Evolutionary conservation across 2,888 invertebrate genomes (phyloP).

Genomic region (Drosophila leonis): DNA sequence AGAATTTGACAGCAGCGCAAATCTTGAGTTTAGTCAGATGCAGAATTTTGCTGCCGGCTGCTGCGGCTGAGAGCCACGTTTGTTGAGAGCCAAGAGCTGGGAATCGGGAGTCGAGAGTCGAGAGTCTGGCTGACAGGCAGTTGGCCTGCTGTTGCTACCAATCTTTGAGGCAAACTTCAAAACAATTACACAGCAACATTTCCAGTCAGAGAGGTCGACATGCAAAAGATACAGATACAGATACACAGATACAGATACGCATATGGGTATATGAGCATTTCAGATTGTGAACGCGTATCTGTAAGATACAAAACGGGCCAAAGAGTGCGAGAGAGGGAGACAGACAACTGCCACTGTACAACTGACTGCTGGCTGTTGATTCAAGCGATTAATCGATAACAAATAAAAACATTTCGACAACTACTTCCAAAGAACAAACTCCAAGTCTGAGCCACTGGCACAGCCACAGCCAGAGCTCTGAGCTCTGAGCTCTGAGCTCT

Average conservation of each 20-base stretch:
- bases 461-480: not conserved
- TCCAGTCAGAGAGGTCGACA: slow-evolving; percentile 45
- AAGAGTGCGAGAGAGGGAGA: slow-evolving; percentile 3
- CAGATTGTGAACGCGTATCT: slow-evolving; percentile 32
- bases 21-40: slow-evolving; percentile 38
- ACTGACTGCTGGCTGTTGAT: slow-evolving; percentile 65
- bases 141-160: slow-evolving; percentile 74
- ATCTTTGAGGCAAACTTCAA: slow-evolving; percentile 76
- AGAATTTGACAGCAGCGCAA: slow-evolving; percentile 71
- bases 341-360: slow-evolving; percentile 57
- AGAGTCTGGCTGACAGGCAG: slow-evolving; percentile 58
- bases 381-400: slow-evolving; percentile 81
- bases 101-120: slow-evolving; percentile 10
- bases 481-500: no score
- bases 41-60: slow-evolving; percentile 9
- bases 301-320: slow-evolving; percentile 24
- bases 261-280: slow-evolving; percentile 1
- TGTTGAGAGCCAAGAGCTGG: not conserved
- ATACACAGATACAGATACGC: slow-evolving; percentile 19
- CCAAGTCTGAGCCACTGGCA: slow-evolving; percentile 20
- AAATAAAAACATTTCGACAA: slow-evolving; percentile 81
- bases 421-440: slow-evolving; percentile 73
- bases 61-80: slow-evolving; percentile 10
- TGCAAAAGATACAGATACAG: slow-evolving; percentile 52
- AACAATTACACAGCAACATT: slow-evolving; percentile 81